Percentiles rank a stretch among this genome's conserved stretches.
phyloP scores from a whole-genome alignment of 2,888 invertebrate species.

The Drosophila colorata region DNA sequence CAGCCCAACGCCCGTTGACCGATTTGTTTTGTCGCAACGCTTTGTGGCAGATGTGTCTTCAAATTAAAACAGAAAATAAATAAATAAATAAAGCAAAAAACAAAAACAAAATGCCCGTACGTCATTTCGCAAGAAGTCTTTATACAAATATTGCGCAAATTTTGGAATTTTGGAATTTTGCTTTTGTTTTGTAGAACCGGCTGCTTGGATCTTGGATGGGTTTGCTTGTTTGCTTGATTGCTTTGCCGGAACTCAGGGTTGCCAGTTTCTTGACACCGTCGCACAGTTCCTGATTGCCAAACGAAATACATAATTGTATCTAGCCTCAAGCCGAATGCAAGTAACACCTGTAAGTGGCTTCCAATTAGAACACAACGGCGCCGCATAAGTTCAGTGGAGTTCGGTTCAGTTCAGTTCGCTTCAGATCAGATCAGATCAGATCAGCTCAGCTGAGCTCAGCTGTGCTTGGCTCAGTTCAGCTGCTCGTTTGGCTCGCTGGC shows the following conservation, averaged over 20 bases:
- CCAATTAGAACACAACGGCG: conserved; percentile 35
- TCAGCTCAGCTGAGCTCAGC: conserved; percentile 17
- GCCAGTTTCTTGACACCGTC: conserved; percentile 68
- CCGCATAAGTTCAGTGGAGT: too few species aligned
- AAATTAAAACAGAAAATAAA: neutral
- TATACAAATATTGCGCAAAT: conserved; percentile 38
- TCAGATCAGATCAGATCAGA: conserved; percentile 4
- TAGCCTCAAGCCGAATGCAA: conserved; percentile 25
- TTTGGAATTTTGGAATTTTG: conserved; percentile 3
- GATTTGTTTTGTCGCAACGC: conserved; percentile 56
- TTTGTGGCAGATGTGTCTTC: conserved; percentile 38
- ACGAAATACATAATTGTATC: conserved; percentile 1
- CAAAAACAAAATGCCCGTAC: conserved; percentile 15
- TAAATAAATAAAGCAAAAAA: too few species aligned
- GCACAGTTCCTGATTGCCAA: conserved; percentile 43
- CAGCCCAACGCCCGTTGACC: conserved; percentile 64
- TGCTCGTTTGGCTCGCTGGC: conserved; percentile 26
- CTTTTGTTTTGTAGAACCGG: conserved; percentile 46
- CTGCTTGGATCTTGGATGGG: conserved; percentile 29
- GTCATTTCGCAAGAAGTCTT: conserved; percentile 49
- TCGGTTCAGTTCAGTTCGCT: neutral
- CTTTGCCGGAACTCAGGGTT: conserved; percentile 63
- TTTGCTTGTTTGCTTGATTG: conserved; percentile 29
- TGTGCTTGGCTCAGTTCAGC: conserved; percentile 1
- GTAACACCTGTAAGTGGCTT: conserved; percentile 41